Evolutionary conservation across 2,113 vertebrate species (phyloP).

Genomic region (Nymphicus hollandicus): DNA sequence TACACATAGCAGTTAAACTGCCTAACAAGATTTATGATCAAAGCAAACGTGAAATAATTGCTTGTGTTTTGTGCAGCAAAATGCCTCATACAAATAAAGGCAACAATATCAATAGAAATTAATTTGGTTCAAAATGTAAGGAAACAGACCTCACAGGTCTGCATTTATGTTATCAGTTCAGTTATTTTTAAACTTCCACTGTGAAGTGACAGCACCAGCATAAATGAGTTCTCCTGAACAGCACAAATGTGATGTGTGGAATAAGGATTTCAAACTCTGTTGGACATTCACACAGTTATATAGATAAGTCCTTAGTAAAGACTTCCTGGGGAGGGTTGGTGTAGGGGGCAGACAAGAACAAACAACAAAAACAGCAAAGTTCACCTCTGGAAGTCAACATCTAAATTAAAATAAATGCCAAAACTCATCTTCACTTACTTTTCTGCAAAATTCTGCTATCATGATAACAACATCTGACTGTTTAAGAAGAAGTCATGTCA

Average conservation of each 20-base stretch:
- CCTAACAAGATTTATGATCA: slow-evolving; percentile 48
- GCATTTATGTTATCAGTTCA: slow-evolving; percentile 12
- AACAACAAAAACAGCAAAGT: not conserved
- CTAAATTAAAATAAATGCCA: not conserved
- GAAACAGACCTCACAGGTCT: not conserved
- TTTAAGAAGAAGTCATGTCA: not conserved
- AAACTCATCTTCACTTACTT: not conserved
- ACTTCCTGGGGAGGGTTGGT: not conserved
- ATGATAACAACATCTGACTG: not conserved
- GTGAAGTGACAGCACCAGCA: slow-evolving; percentile 1
- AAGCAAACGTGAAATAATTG: slow-evolving; percentile 50
- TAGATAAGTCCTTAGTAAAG: not conserved
- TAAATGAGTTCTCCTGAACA: slow-evolving; percentile 5
- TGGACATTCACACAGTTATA: not conserved
- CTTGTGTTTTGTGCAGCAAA: slow-evolving; percentile 35
- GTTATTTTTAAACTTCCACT: slow-evolving; percentile 27
- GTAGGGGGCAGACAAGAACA: not conserved
- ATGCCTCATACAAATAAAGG: slow-evolving; percentile 25
- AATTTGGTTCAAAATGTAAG: slow-evolving; percentile 38
- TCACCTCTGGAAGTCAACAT: not conserved
- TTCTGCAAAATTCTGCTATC: not conserved
- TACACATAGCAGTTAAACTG: slow-evolving; percentile 34
- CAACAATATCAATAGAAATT: slow-evolving; percentile 50
- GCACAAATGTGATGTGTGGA: not conserved
- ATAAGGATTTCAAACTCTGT: not conserved